phyloP scores from a whole-genome alignment of 2,113 vertebrate species.

The Colaptes auratus region DNA sequence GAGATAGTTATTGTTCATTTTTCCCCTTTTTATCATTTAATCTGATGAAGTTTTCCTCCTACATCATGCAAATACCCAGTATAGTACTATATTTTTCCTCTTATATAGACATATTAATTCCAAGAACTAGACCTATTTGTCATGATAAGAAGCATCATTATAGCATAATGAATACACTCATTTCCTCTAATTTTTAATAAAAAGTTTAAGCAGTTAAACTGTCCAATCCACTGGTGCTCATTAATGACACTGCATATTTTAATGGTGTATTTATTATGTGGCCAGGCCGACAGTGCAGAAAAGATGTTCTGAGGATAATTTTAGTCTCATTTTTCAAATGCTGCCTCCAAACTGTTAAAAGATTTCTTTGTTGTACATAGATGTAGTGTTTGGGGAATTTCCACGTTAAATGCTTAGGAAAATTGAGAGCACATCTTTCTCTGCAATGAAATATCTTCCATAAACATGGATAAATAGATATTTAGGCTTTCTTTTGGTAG shows the following conservation, averaged over 20 bases:
- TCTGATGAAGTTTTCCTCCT: slow-evolving; percentile 16
- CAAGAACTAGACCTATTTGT: slow-evolving; percentile 35
- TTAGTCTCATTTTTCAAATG: not conserved
- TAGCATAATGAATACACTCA: slow-evolving; percentile 58
- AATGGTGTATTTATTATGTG: slow-evolving; percentile 63
- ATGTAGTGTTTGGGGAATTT: not conserved
- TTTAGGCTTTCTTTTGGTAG: not conserved
- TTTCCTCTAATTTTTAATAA: slow-evolving; percentile 65
- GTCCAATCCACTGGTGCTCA: slow-evolving; percentile 51
- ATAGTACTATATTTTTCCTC: not conserved
- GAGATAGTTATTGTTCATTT: not conserved
- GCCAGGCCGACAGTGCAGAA: not conserved
- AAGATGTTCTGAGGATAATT: not conserved
- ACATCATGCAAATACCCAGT: not conserved
- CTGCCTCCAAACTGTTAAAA: slow-evolving; percentile 6
- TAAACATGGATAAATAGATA: not conserved
- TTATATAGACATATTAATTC: slow-evolving; percentile 39
- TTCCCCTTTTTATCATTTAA: not conserved
- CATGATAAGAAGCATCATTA: slow-evolving; percentile 47
- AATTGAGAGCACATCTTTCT: not conserved
- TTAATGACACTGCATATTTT: slow-evolving; percentile 54
- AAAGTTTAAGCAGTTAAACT: slow-evolving; percentile 68
- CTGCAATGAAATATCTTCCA: not conserved
- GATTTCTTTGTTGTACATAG: not conserved
- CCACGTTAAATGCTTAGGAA: not conserved